Base-by-base conservation (phyloP, 2,888 invertebrate genomes). In the Caenorhabditis panamensis region DNA sequence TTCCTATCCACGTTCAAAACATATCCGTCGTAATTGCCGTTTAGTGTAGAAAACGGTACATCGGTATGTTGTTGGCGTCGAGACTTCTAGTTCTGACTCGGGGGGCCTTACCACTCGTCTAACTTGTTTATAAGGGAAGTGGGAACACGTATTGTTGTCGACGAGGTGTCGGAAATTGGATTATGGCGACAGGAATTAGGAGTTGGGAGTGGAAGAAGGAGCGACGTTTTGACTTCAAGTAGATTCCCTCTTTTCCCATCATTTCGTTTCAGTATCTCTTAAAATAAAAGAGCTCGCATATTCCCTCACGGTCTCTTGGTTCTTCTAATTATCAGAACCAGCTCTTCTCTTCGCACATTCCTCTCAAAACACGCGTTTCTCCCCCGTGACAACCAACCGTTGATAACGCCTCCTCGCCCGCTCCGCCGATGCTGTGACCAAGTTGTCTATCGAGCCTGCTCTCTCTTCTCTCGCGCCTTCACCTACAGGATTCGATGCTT, bases 401-500 rank as follows among this genome's bases (percentile, higher is more conserved):
- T 53, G 53, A 26, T 53, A 53, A 16, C 53, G 49, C 49, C 49
- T 49, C 11, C 28, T 54, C 28, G 36, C 16, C 22, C 11, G 9
- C 22, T 20, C 53, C 47, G 51, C 41, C 61, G 31, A 31, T 6
- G 31, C 20, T 41, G 61, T 51, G 24, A 47, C 26, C 44, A 53
- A 58, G 9, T 13, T 49, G 36, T 51, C 18, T 24, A 16, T 49
- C 63, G 31, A 41, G 18, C 22, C 56, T 51, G 49, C 26, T 28
- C 51, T 53, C 20, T 24, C n/a, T 49, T 44, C 41, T 24, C 51
- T 41, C 58, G 47, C 36, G 63, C 44, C 66, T 66, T 59, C 73
- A 76, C 62, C 56, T 73, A 64, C 73, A 73, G 36, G 66, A 73
- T 58, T 44, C 36, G 36, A 3, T 24, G 18, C 47, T 58, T 54